Evolutionary conservation across 2,888 invertebrate species (phyloP), one percentile per base, ranked within the genome.

Genomic region (Coremacera marginata): DNA sequence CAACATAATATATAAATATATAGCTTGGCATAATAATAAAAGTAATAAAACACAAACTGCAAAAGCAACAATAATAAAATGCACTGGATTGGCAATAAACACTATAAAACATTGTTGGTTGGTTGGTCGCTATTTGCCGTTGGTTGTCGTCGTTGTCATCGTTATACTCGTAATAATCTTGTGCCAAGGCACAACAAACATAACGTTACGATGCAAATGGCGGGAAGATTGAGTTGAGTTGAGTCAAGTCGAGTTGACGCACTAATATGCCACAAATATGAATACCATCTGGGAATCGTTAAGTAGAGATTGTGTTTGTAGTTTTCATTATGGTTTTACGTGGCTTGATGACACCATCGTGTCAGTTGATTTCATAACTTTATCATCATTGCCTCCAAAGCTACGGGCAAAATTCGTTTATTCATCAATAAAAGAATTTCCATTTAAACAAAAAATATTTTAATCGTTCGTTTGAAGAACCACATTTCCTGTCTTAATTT

Each of bases 131-230:
- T 37, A 8, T 37, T 37, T 34, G 37, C 22, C 49, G 49, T 34
- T 65, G 34, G 44, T 37, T 57, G 55, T 27, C 75, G 57, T 22
- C 37, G 37, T 74, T 52, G 25, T 67, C 19, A 44, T 34, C 49
- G 70, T 62, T 31, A 60, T 67, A 57, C 51, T 68, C 62, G 51
- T 57, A 75, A 75, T 49, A 68, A 68, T 70, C 70, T 60, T 60
- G 62, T 62, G 75, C 70, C 19, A 75, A 31, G 37, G 14, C 52
- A 34, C 19, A 22, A 49, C 57, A 25, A 72, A 27, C 55, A 55
- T 63, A 57, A 71, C 22, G 44, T 67, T 55, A 14, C 55, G 55
- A 34, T 34, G 51, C 57, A 67, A 67, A 67, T 55, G 74, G 67
- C 74, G 74, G 34, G 65, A 62, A 51, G 72, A 73, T 60, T 71